Percentiles rank a stretch among this genome's conserved stretches.
These are phyloP conservation scores for Rhinoptilus africanus DNA, from an alignment of 2,113 vertebrate genomes.

Conservation along the genomic window DNA sequence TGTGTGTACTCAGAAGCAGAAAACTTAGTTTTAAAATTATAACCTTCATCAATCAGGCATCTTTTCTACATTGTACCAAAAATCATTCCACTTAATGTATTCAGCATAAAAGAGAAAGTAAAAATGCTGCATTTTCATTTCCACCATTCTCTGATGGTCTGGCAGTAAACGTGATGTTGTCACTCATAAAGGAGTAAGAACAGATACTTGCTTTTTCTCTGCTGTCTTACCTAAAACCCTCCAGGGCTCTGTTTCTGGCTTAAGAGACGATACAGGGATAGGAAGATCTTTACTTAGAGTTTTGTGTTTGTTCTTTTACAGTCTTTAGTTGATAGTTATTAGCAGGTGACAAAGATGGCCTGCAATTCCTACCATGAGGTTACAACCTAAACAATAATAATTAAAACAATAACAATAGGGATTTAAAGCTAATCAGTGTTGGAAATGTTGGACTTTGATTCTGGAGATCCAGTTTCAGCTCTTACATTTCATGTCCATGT, in stretches of 20 bases:
- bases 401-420: background rate
- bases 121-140: slow-evolving; percentile 38
- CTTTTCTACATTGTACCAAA: slow-evolving; percentile 20
- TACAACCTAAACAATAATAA: background rate
- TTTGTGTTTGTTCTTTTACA: background rate
- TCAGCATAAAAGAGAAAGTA: background rate
- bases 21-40: slow-evolving; percentile 59
- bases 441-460: background rate
- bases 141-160: background rate
- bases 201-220: background rate
- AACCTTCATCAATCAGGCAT: slow-evolving; percentile 37
- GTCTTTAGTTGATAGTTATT: background rate
- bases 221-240: background rate
- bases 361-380: background rate
- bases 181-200: background rate
- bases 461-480: background rate
- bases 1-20: slow-evolving; percentile 35
- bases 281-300: background rate
- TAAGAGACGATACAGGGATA: background rate
- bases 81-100: slow-evolving; percentile 21
- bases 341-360: background rate
- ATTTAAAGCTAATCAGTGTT: background rate
- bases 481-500: background rate
- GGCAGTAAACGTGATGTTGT: background rate
- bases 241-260: background rate